A percentile compares a stretch with the other conserved stretches of the same genome.
Evolutionary conservation across 2,797 vertebrate species (phyloP).

Genomic region (Smutsia temminckii): DNA sequence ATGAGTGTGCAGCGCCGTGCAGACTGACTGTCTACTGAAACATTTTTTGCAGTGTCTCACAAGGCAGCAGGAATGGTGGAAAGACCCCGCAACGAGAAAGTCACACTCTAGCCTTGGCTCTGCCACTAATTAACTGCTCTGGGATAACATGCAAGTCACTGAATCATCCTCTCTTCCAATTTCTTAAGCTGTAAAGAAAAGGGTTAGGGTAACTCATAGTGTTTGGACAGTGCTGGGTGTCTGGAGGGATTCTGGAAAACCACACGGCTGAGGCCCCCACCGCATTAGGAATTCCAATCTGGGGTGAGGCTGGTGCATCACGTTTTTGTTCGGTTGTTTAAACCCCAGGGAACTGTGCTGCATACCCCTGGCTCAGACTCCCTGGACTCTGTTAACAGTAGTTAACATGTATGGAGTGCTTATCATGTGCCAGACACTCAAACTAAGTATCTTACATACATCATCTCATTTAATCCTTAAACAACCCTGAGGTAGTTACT

Average conservation of each 20-base stretch:
- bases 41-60: conserved; percentile 1
- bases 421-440: conserved; percentile 3
- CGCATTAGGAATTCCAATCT: neutral
- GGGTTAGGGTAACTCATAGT: neutral
- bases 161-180: neutral
- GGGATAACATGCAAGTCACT: neutral
- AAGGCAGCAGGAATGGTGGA: neutral
- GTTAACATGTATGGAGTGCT: neutral
- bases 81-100: neutral
- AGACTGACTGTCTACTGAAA: conserved; percentile 46
- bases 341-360: neutral
- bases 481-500: conserved; percentile 71
- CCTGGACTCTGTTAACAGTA: neutral
- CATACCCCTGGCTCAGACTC: neutral
- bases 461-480: conserved; percentile 53
- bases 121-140: neutral
- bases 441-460: neutral
- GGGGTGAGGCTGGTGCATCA: neutral
- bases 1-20: neutral
- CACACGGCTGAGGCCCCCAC: neutral
- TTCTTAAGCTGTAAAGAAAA: neutral
- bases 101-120: neutral
- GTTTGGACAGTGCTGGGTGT: neutral
- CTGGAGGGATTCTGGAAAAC: neutral
- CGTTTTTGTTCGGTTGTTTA: neutral